phyloP scores from a whole-genome alignment of 2,113 vertebrate species.

The Sapayoa aenigma region DNA sequence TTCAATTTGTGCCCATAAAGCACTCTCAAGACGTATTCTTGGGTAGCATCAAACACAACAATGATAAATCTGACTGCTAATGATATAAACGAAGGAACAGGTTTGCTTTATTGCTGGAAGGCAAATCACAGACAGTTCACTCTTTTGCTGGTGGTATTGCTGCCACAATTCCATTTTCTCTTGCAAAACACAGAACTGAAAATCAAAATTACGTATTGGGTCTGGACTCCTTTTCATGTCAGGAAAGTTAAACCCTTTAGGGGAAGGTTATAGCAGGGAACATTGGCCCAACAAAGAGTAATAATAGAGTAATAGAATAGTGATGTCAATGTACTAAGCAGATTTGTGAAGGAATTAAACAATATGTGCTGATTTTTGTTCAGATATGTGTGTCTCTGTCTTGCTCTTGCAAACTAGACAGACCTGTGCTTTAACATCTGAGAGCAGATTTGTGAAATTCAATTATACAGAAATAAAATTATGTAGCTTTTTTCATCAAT shows the following conservation, averaged over 20 bases:
- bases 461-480: slow-evolving; percentile 14
- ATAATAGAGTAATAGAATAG: slow-evolving; percentile 7
- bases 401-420: slow-evolving; percentile 3
- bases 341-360: slow-evolving; percentile 31
- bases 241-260: neutral
- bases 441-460: slow-evolving; percentile 16
- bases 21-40: neutral
- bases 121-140: neutral
- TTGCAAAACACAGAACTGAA: neutral
- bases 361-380: slow-evolving; percentile 26
- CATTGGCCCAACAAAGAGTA: neutral
- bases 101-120: neutral
- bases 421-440: slow-evolving; percentile 1
- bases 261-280: neutral
- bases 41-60: neutral
- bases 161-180: neutral
- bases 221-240: neutral
- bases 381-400: neutral
- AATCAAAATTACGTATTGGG: neutral
- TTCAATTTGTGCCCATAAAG: neutral
- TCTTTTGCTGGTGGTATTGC: neutral
- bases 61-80: neutral
- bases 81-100: neutral
- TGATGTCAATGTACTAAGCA: neutral
- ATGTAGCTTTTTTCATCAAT: neutral